Evolutionary conservation across 92 coral and sea anemone species (phyloP).

Genomic region (Porites rus): DNA sequence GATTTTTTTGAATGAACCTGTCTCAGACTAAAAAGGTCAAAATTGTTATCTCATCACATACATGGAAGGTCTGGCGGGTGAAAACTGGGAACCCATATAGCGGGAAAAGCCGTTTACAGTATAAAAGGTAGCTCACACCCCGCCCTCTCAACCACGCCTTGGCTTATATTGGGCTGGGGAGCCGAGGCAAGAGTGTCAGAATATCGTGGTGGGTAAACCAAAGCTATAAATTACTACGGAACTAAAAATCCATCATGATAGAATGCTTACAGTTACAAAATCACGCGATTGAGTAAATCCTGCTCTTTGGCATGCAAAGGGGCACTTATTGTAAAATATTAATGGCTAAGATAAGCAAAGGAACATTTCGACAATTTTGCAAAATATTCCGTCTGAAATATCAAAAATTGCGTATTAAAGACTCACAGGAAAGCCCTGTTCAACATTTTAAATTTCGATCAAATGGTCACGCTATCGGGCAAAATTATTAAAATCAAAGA

Average conservation of each 20-base stretch:
- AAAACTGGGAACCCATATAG: no score
- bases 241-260: background rate
- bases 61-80: no score
- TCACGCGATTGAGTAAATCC: background rate
- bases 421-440: background rate
- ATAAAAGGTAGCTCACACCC: no score
- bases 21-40: background rate
- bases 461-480: background rate
- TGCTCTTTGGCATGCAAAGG: background rate
- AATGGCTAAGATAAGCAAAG: background rate
- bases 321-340: background rate
- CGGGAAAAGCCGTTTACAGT: no score
- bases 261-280: background rate
- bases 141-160: no score
- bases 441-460: background rate
- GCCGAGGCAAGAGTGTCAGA: background rate
- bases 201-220: background rate
- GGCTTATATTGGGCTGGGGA: background rate
- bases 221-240: background rate
- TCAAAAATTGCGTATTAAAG: background rate
- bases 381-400: background rate
- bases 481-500: background rate
- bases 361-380: background rate
- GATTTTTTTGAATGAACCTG: no score
- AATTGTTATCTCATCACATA: no score